phyloP scores from a whole-genome alignment of 2,888 invertebrate genomes.

The Nomada hirtipes region DNA sequence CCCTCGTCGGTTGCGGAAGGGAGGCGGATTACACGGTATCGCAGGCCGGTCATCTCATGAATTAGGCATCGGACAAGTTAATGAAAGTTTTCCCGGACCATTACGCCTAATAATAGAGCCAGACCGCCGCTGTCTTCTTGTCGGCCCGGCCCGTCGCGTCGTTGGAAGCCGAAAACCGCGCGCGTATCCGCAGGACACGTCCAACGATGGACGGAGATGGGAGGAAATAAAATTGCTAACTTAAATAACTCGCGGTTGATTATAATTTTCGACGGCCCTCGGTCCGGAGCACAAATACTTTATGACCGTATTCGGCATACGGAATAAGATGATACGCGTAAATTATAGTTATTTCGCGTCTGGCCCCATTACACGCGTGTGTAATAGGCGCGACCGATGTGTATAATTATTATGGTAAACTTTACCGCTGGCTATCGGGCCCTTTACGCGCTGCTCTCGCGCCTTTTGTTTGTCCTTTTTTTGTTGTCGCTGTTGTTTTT shows the following conservation, averaged over 20 bases:
- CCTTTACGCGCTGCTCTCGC: not conserved
- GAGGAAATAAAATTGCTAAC: slow-evolving; percentile 55
- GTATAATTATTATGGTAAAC: slow-evolving; percentile 57
- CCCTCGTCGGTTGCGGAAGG: not conserved
- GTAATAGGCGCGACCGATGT: slow-evolving; percentile 54
- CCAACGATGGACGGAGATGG: slow-evolving; percentile 27
- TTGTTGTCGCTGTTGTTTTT: not conserved
- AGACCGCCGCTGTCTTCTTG: slow-evolving; percentile 56
- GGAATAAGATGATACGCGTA: slow-evolving; percentile 61
- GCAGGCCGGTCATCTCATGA: slow-evolving; percentile 70
- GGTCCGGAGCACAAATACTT: slow-evolving; percentile 53
- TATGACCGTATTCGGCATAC: slow-evolving; percentile 51
- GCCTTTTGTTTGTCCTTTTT: not conserved
- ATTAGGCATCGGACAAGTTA: slow-evolving; percentile 74
- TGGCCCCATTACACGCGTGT: slow-evolving; percentile 48
- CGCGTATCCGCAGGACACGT: slow-evolving; percentile 38
- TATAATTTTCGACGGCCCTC: slow-evolving; percentile 57
- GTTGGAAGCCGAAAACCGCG: slow-evolving; percentile 14
- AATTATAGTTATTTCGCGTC: slow-evolving; percentile 61
- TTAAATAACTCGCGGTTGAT: slow-evolving; percentile 61
- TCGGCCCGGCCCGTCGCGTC: slow-evolving; percentile 15
- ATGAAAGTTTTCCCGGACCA: slow-evolving; percentile 74
- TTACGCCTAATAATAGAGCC: slow-evolving; percentile 73
- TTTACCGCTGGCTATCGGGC: slow-evolving; percentile 40
- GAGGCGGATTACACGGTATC: slow-evolving; percentile 67